A percentile compares a stretch with the other conserved stretches of the same genome.
Conservation (phyloP, 2,888 invertebrate species). For the Cosmia trapezina region DNA sequence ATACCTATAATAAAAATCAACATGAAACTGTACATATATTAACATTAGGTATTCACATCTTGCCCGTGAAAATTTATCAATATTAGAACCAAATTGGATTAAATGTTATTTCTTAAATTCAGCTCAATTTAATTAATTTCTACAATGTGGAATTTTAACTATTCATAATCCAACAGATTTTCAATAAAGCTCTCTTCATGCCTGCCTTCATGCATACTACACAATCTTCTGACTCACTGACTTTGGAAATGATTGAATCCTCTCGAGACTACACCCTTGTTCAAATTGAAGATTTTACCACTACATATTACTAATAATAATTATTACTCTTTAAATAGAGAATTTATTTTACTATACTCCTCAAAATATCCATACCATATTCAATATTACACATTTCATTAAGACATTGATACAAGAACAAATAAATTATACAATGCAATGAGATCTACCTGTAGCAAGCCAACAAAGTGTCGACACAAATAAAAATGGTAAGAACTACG, state of each 20-base stretch:
- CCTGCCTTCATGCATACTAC: slow-evolving; percentile 11
- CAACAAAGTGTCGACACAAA: slow-evolving; percentile 56
- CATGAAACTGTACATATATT: slow-evolving; percentile 67
- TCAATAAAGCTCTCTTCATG: slow-evolving; percentile 39
- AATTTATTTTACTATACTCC: slow-evolving; percentile 65
- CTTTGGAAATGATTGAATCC: slow-evolving; percentile 50
- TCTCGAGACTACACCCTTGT: slow-evolving; percentile 49
- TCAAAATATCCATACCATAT: slow-evolving; percentile 63
- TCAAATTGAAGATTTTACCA: slow-evolving; percentile 60
- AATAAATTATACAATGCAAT: slow-evolving; percentile 70
- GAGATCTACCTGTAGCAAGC: slow-evolving; percentile 67
- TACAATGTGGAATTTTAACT: slow-evolving; percentile 38
- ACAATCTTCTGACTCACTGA: slow-evolving; percentile 25
- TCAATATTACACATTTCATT: slow-evolving; percentile 67
- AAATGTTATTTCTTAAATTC: slow-evolving; percentile 36
- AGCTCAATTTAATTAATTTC: slow-evolving; percentile 47
- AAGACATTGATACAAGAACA: slow-evolving; percentile 64
- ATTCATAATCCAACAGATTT: slow-evolving; percentile 32
- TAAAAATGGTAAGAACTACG: slow-evolving; percentile 56
- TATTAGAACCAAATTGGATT: slow-evolving; percentile 41
- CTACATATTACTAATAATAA: slow-evolving; percentile 65
- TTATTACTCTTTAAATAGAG: slow-evolving; percentile 63
- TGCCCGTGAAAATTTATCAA: slow-evolving; percentile 37
- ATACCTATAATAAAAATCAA: slow-evolving; percentile 61
- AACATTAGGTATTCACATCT: slow-evolving; percentile 63